Base-by-base conservation (phyloP, 2,113 vertebrate genomes). In the Engystomops pustulosus region DNA sequence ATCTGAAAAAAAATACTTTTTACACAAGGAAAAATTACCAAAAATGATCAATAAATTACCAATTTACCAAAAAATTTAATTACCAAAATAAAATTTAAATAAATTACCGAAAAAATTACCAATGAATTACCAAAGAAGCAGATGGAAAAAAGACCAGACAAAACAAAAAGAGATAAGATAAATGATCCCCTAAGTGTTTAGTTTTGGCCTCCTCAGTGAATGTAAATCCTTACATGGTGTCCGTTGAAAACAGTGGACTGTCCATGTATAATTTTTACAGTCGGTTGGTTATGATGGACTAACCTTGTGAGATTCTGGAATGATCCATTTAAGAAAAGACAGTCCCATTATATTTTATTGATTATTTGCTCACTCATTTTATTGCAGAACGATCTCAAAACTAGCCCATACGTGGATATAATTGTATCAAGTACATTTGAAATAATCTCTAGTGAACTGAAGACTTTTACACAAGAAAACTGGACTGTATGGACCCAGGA, bases 401-500 rank as follows among this genome's bases (percentile, higher is more conserved):
- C 1, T 5, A 80, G 86, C 0, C 0, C 32, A 10, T 15, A 55
- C 1, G 34, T 55, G 8, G 6, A 17, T 11, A 10, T 86, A 47
- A 75, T 83, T 0, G 23, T 86, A 4, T 34, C 47, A 69, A 25
- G 6, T 0, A 30, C 79, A 25, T 58, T 85, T 30, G 20, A 1
- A 7, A 49, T 23, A 23, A 67, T 85, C 25, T 62, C 77, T 3
- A 41, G 17, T 0, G 11, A 15, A 12, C 65, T 87, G n/a, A 47
- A 0, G 0, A 51, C 1, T 1, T 87, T 87, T 53, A 38, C 27
- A 30, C 1, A 4, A 55, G 30, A 11, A 0, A 41, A 60, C 0
- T 78, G 88, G 3, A 51, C 10, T 0, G 45, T 36, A 7, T 86
- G 84, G 84, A 87, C 87, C 79, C 87, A 87, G 83, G 78, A 2